Conservation (phyloP, 2,797 vertebrate species). For the Micromesistius poutassou region DNA sequence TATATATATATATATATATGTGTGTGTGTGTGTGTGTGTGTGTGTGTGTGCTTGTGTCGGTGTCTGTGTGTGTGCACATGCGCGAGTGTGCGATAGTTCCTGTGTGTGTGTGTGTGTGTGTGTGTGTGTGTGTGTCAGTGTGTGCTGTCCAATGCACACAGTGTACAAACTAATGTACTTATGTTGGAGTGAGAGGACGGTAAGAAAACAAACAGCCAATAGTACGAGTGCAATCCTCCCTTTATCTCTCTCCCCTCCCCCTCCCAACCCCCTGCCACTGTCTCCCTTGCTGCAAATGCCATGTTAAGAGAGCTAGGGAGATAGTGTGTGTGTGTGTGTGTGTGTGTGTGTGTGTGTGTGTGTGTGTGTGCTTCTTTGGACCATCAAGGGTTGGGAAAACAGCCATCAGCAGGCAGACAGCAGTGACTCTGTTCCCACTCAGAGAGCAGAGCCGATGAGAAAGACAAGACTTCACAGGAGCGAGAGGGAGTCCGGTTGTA, state of each 20-base stretch:
- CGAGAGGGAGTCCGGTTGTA: neutral
- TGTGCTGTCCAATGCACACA: slow-evolving; percentile 23
- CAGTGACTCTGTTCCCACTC: slow-evolving; percentile 28
- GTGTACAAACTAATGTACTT: slow-evolving; percentile 5
- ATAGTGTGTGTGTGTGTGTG: neutral
- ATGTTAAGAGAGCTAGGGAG: neutral
- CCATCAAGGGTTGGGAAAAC: slow-evolving; percentile 33
- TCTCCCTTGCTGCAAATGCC: neutral
- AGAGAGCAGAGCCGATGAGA: slow-evolving; percentile 13
- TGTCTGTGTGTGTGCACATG: too few species aligned
- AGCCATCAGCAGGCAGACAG: slow-evolving; percentile 44
- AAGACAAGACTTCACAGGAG: slow-evolving; percentile 1
- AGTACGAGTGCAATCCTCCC: neutral
- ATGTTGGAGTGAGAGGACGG: neutral
- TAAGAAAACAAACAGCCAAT: neutral
- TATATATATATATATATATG: too few species aligned
- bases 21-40: too few species aligned
- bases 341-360: too few species aligned
- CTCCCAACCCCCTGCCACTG: too few species aligned
- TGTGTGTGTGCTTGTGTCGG: too few species aligned
- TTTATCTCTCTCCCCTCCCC: neutral
- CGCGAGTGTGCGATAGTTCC: too few species aligned
- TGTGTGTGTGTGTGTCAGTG: slow-evolving; percentile 14
- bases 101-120: too few species aligned
- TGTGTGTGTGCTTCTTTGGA: slow-evolving; percentile 28